Conservation (phyloP, 2,888 invertebrate species). For the Leptopterna dolabrata region DNA sequence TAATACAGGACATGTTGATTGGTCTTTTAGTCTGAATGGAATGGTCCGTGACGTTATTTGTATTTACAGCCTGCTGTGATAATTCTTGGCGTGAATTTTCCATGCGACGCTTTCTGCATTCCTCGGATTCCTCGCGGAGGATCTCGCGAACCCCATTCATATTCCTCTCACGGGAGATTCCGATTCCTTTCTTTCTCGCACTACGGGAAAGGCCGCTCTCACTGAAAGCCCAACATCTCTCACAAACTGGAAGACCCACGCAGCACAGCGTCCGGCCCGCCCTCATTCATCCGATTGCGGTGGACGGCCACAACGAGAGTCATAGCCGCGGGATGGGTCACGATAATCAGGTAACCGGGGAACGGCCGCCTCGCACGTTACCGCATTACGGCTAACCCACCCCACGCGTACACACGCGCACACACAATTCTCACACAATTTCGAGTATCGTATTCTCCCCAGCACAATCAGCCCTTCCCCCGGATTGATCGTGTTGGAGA, state of each 20-base stretch:
- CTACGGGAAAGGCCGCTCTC: neutral
- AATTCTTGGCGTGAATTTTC: neutral
- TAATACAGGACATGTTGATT: too few species aligned
- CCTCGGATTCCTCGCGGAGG: neutral
- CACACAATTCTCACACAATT: too few species aligned
- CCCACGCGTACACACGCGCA: too few species aligned
- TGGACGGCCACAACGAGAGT: neutral
- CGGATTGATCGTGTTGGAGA: neutral
- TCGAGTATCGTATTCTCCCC: neutral
- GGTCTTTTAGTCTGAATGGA: too few species aligned
- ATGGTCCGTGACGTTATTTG: too few species aligned
- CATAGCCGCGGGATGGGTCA: too few species aligned
- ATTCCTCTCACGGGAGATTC: neutral
- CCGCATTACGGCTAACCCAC: neutral
- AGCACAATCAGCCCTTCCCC: neutral
- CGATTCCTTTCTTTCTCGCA: neutral
- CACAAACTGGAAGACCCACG: neutral
- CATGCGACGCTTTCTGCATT: neutral
- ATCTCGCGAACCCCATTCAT: neutral
- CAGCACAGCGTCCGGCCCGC: neutral
- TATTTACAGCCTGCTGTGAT: neutral
- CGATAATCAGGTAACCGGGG: neutral
- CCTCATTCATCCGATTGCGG: neutral
- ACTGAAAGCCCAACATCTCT: neutral
- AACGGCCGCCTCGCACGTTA: neutral